Evolutionary conservation across 2,888 invertebrate species (phyloP), one percentile per base, ranked within the genome.

Genomic region (Drosophila paracracens): DNA sequence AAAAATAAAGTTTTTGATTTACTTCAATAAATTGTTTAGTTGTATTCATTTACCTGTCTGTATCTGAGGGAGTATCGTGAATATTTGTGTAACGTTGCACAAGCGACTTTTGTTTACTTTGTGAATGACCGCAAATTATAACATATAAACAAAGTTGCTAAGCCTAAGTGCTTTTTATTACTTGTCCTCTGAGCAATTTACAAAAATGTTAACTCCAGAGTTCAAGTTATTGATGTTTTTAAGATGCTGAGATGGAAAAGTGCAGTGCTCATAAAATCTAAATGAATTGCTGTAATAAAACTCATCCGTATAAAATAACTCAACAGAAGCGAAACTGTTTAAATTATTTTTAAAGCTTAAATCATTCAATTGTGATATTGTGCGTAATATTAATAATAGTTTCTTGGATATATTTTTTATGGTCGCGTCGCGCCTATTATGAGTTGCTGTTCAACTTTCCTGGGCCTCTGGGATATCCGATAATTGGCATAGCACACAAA

Each of bases 391-490:
- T 66, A 25, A 5, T 31, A 10, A 31, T 16, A 25, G 6, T 38
- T 13, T 5, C 27, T 25, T 36, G 13, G 8, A 36, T 27, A n/a
- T 54, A 48, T 36, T 67, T 8, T 31, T 7, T 67, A 16, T 67
- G 67, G 31, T 29, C 46, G 6, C 67, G 66, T 33, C 66, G 67
- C 16, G n/a, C 48, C 10, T 54, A 48, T 48, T 66, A 67, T 46
- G 53, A 33, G 11, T 13, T 67, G 16, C 21, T 38, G n/a, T 2
- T 6, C 0, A 27, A 33, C 27, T 33, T 66, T 31, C 66, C 53
- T 11, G 67, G 53, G 16, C 66, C 67, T 25, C 31, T 46, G 4
- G 66, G 66, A 29, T 66, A 53, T 66, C 67, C 66, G 2, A n/a
- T 67, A 0, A 21, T 66, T n/a, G 67, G 67, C 6, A 53, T 67